phyloP scores from a whole-genome alignment of 2,113 vertebrate species.

The Calypte anna region DNA sequence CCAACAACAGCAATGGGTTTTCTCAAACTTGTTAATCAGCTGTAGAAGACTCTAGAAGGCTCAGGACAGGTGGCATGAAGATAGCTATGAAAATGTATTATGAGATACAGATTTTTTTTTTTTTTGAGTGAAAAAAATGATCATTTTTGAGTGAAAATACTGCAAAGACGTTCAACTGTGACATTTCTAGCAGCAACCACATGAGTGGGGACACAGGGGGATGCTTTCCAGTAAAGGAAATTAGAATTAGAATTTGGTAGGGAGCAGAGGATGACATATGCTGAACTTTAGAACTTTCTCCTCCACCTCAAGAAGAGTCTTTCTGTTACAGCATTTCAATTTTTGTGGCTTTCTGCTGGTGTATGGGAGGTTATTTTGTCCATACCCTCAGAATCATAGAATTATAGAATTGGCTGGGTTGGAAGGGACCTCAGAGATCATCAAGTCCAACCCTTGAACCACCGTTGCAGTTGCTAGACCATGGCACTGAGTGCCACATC shows the following conservation, averaged over 20 bases:
- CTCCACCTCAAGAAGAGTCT: not conserved
- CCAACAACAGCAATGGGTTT: not conserved
- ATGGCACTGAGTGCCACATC: too few species aligned
- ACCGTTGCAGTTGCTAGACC: too few species aligned
- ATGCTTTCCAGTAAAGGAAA: not conserved
- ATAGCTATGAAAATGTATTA: too few species aligned
- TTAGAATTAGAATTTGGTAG: not conserved
- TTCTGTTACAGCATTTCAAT: not conserved
- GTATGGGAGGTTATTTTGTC: not conserved
- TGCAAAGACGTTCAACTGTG: fast-evolving
- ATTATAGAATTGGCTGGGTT: too few species aligned
- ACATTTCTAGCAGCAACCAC: not conserved
- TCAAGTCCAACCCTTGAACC: too few species aligned
- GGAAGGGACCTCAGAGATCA: too few species aligned
- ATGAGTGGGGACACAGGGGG: not conserved
- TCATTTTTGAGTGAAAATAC: not conserved
- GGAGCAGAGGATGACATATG: fast-evolving
- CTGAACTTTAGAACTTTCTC: not conserved
- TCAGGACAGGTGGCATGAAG: not conserved
- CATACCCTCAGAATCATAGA: not conserved
- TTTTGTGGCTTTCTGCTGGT: not conserved
- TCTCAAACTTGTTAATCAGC: not conserved
- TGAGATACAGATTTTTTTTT: too few species aligned
- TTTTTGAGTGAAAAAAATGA: too few species aligned
- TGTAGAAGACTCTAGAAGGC: not conserved